Evolutionary conservation across 2,797 vertebrate species (phyloP), one percentile per base, ranked within the genome.

Genomic region (Muscicapa comitata): DNA sequence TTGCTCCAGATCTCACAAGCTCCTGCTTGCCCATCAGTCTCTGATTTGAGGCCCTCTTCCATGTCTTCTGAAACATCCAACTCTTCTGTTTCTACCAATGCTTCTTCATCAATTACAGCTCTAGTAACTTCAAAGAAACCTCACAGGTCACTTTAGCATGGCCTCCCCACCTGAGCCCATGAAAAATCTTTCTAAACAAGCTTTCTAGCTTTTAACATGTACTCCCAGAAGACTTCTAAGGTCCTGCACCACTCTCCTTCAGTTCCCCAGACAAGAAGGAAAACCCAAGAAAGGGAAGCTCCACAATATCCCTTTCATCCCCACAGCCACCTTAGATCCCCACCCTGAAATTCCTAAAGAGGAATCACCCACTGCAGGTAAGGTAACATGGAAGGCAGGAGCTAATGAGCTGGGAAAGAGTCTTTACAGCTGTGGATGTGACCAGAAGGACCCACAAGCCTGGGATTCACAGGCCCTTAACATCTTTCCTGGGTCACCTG

Each of bases 91-190:
- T 73, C 91, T 85, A 50, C 43, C 67, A 76, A 78, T 1, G 3
- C 31, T 91, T 15, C 67, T 89, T 93, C 68, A 86, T 66, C 86
- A 92, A 67, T 86, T 93, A 89, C 33, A 95, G 85, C 35, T 67
- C 77, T 23, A 79, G 33, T 29, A 63, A 40, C 73, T 92, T 92
- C 79, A 90, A 90, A 96, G 78, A 89, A 86, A 51, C 54, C 71
- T 92, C 4, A 0, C 40, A 73, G 76, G 80, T 81, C 76, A 84
- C 38, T 79, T 78, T 26, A 82, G 33, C 1, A 0, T n/a, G 54
- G 63, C 67, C 40, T 87, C 55, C 19, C 11, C 50, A 47, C 10
- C 70, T 24, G 13, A 79, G 40, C 59, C 21, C 48, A 53, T 2
- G 7, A 88, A 84, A 72, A 66, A 11, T 17, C 11, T 10, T 68